Percentiles rank a stretch among this genome's conserved stretches.
Evolutionary conservation across 2,797 vertebrate genomes (phyloP).

Genomic region (Squalus acanthias): DNA sequence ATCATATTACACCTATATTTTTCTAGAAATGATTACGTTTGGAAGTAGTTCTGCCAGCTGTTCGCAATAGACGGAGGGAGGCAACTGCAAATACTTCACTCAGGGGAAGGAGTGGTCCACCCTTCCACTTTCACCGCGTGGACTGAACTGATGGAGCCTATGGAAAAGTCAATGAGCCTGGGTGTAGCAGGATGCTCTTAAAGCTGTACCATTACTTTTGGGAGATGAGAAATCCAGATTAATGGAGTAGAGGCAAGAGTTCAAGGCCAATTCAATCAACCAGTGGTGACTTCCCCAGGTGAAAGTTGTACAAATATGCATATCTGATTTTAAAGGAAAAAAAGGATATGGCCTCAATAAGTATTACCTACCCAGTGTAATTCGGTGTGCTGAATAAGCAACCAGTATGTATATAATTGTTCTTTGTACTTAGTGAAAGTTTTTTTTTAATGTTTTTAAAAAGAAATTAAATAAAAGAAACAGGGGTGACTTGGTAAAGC

Average conservation of each 20-base stretch:
- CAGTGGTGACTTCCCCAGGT: not conserved
- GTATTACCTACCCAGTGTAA: not conserved
- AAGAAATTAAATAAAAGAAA: not conserved
- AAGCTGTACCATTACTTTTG: not conserved
- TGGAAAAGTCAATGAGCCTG: not conserved
- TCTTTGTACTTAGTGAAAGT: conserved; percentile 36
- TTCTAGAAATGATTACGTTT: conserved; percentile 36
- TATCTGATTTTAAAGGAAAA: not conserved
- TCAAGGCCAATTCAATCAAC: not conserved
- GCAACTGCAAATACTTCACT: conserved; percentile 51
- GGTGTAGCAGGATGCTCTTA: not conserved
- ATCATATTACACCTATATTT: conserved; percentile 34
- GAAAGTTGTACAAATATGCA: conserved; percentile 7
- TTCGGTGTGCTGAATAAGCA: not conserved
- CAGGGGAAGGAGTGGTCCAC: conserved; percentile 42
- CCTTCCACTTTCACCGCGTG: not conserved
- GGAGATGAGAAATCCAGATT: not conserved
- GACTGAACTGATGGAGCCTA: not conserved
- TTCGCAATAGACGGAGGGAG: conserved; percentile 45
- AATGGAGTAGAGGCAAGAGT: not conserved
- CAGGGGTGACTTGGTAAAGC: not conserved
- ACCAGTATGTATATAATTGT: conserved; percentile 28
- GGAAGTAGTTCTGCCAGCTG: conserved; percentile 50
- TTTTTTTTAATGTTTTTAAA: conserved; percentile 2
- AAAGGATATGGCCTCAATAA: not conserved